Evolutionary conservation across 2,113 vertebrate species (phyloP), one percentile per base, ranked within the genome.

Genomic region (Dicentrarchus labrax): DNA sequence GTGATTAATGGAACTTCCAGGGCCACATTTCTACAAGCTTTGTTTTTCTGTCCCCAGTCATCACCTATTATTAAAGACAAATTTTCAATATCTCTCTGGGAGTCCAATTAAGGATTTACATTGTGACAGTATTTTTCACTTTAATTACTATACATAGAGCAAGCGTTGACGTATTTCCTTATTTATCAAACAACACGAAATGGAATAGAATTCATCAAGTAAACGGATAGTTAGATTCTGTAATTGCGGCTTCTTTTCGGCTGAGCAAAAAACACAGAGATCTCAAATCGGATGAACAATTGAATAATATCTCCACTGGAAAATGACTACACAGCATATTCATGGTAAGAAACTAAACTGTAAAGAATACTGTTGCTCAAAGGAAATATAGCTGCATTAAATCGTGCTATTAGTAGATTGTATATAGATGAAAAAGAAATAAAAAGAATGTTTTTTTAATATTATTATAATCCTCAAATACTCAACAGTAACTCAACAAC

Each of bases 81-180:
- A 99, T 98, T 98, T 96, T 96, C 96, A 97, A 97, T 98, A 97
- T 98, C 98, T 98, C 98, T 98, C 97, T 96, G 96, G 98, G 98
- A 98, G 98, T 98, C 98, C 98, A 99, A 99, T 99, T 99, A 99
- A 99, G 97, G 98, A 98, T 99, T 99, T 99, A 97, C 97, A 97
- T 98, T 96, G 97, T 96, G 96, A 97, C 97, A 97, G 97, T 97
- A 99, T 99, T 99, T 99, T 99, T 99, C 98, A 99, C 97, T 98
- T 98, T 99, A 99, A 99, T 99, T 99, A 98, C 98, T 96, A 96
- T 96, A 97, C 97, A 96, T 97, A 97, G 97, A 96, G 96, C 96
- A 96, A 95, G 96, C 95, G 95, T 97, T 96, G 97, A 97, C 95
- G 96, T 96, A 96, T 97, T 98, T 98, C 96, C 96, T 97, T 99